Base-by-base conservation (phyloP, 1,140 invertebrate species). In the Drosophila kohkoa region DNA sequence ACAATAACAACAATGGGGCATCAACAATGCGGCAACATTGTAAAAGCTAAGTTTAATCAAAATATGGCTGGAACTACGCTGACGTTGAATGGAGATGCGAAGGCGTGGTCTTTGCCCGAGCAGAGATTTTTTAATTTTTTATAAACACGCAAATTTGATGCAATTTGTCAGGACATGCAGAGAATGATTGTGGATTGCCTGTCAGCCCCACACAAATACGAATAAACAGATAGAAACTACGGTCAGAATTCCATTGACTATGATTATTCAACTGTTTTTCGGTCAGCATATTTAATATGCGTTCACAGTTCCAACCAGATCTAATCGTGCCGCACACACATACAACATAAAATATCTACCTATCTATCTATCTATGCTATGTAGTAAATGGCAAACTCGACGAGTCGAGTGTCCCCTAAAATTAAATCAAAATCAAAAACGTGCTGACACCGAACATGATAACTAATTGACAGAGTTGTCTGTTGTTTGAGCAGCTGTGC, bases 1-100 rank as follows among this genome's bases (percentile, higher is more conserved):
- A 45, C 30, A 70, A 30, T 55, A 76, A 54, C 62, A 80, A 85
- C 81, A 83, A 83, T 81, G 66, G 13, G 25, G 15, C 68, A 59
- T 57, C 59, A 71, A 75, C 60, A 62, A 76, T 72, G 79, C 54
- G 66, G 59, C 64, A 79, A 57, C 52, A 57, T 58, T 77, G 81
- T 87, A 87, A 87, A 82, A 88, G 82, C 83, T 83, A 87, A 88
- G 79, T 86, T 87, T 86, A 87, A 86, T 87, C 82, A 86, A 82
- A 87, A 87, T 87, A 76, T 72, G 51, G 74, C 66, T 48, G 65
- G 77, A 52, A 63, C 45, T 38, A 20, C 32, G 16, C 35, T 48
- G 45, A 30, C 11, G 35, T 38, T 8, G 20, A 13, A 52, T 41
- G 41, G 41, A 13, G 35, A 38, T 43, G 41, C 11, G 41, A n/a